Evolutionary conservation across 2,113 vertebrate genomes (phyloP), one percentile per base, ranked within the genome.

Genomic region (Pandion haliaetus): DNA sequence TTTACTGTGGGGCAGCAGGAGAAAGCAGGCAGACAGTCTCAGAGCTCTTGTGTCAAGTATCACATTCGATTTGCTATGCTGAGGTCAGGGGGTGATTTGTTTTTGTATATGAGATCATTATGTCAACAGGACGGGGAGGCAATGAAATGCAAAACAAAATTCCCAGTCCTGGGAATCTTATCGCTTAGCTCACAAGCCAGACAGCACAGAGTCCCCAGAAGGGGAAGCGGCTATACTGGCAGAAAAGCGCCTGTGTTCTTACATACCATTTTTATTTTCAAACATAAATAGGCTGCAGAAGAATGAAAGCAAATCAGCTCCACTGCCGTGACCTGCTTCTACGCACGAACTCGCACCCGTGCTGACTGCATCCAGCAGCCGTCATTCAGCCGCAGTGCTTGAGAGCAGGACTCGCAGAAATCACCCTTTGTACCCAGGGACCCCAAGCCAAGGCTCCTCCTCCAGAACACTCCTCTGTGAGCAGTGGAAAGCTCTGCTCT

Each of bases 391-490:
- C 66, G 31, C 62, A 83, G 40, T 3, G 31, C 71, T 85, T 81
- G 28, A 31, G 26, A 94, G 70, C 36, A 72, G 82, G 57, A 87
- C 82, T 67, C 95, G 91, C 70, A 95, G 93, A 97, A 96, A 98
- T 98, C 98, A 98, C 98, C 98, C 98, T 98, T 98, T 98, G 99
- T 98, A 98, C 98, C 99, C 98, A 98, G 99, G 98, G 98, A 98
- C 98, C 99, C 99, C 98, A 98, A 97, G 98, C 97, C 98, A 98
- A 78, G 88, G 98, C 98, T 98, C 98, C 99, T 97, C 95, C 94
- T 97, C 98, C 97, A 97, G 88, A 96, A 77, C 82, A 92, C 86
- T 92, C 72, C 79, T 90, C 86, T 50, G 42, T 83, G 90, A 50
- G 88, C 40, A 84, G 96, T 94, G 17, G 79, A 82, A 81, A 93